Evolutionary conservation across 23 tunicate species (phyloP).

Genomic region (Aplidium turbinatum): DNA sequence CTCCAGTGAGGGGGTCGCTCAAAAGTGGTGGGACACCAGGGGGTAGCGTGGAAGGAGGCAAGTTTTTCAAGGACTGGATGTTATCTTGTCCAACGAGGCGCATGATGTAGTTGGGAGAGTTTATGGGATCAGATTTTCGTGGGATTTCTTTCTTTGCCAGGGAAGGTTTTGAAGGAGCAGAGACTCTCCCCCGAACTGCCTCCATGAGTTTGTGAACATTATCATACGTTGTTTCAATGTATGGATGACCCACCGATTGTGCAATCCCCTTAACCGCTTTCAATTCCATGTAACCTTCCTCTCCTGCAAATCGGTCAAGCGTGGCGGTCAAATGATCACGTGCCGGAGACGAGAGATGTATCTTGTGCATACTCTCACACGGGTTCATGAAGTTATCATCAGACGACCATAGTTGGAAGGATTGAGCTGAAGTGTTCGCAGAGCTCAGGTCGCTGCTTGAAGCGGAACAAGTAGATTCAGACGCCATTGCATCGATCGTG

Average conservation of each 20-base stretch:
- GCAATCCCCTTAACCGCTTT: slow-evolving; percentile 2
- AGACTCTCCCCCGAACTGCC: slow-evolving; percentile 25
- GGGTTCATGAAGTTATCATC: neutral
- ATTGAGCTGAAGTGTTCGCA: slow-evolving; percentile 10
- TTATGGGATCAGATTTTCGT: too few relatives aligned
- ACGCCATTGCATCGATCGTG: neutral
- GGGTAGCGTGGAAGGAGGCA: too few relatives aligned
- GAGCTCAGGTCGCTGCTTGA: slow-evolving; percentile 22
- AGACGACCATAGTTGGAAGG: neutral
- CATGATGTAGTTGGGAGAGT: too few relatives aligned
- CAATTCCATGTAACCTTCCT: slow-evolving; percentile 68
- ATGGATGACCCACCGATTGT: neutral
- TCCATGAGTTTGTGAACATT: slow-evolving; percentile 69
- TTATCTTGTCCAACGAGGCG: too few relatives aligned
- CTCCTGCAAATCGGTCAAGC: slow-evolving; percentile 41
- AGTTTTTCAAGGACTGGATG: too few relatives aligned
- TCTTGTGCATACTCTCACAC: neutral
- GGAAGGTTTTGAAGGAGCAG: neutral
- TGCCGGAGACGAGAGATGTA: neutral
- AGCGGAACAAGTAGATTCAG: neutral
- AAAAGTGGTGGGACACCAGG: neutral
- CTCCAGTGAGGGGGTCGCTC: neutral
- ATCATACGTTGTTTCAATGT: slow-evolving; percentile 69
- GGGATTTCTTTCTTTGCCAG: neutral
- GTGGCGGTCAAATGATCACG: slow-evolving; percentile 27